These are phyloP conservation scores for Hypsibius dujardini DNA, from an alignment of 1,140 invertebrate genomes.

Conservation along the genomic window DNA sequence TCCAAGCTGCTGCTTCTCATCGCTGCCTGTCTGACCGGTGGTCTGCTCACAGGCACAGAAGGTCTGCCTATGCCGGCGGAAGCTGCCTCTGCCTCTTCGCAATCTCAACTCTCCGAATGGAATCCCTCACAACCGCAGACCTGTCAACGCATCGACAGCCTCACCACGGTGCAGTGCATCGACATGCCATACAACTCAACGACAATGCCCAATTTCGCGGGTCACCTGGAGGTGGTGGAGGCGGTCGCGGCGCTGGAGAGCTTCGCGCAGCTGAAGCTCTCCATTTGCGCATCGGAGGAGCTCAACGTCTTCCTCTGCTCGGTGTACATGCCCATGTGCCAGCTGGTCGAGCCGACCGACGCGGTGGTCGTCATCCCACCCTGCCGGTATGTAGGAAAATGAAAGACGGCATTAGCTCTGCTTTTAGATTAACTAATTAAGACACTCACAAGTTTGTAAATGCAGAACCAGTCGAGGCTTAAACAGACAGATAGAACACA, in stretches of 20 bases:
- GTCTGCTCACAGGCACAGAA: too few relatives aligned
- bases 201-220: conserved; percentile 31
- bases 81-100: not conserved
- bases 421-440: not conserved
- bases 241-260: conserved; percentile 25
- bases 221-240: conserved; percentile 30
- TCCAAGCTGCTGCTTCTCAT: not conserved
- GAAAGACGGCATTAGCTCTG: not conserved
- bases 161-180: conserved; percentile 29
- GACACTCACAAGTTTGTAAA: not conserved
- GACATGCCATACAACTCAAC: conserved; percentile 32
- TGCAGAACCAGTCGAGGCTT: not conserved
- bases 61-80: not conserved
- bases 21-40: not conserved
- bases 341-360: conserved; percentile 28
- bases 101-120: not conserved
- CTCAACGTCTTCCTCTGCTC: conserved; percentile 27
- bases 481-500: not conserved
- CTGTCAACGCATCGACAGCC: conserved; percentile 24
- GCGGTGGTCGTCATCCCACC: conserved; percentile 15
- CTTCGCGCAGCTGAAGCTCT: conserved; percentile 22
- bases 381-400: conserved; percentile 16
- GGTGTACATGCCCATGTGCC: conserved; percentile 34
- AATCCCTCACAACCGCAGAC: not conserved
- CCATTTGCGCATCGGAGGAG: conserved; percentile 23